Conservation (phyloP, 2,113 vertebrate species). For the Lophotis ruficrista region DNA sequence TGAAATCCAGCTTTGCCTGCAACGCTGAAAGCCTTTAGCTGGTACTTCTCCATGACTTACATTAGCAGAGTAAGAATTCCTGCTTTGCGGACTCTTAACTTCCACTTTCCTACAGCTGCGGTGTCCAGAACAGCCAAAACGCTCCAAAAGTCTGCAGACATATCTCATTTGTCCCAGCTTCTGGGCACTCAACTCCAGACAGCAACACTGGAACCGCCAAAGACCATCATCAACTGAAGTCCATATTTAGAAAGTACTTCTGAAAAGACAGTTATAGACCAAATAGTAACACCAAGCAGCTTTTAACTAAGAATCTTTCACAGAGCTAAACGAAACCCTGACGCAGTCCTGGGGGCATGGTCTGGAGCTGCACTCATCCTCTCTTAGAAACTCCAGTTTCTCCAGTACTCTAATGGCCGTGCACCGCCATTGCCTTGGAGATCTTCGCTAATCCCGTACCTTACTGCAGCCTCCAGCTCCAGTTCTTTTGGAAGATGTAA, state of each 20-base stretch:
- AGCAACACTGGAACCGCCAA: not conserved
- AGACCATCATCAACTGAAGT: not conserved
- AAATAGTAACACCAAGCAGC: not conserved
- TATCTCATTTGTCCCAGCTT: not conserved
- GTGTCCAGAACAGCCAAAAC: not conserved
- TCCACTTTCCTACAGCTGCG: not conserved
- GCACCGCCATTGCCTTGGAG: not conserved
- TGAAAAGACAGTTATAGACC: not conserved
- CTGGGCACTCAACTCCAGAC: not conserved
- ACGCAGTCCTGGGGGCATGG: too few relatives aligned
- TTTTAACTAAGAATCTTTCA: not conserved
- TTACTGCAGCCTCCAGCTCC: not conserved
- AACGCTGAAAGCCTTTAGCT: not conserved
- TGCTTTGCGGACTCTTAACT: not conserved
- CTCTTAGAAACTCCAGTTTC: not conserved
- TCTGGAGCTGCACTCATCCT: not conserved
- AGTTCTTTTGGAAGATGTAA: not conserved
- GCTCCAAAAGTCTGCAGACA: not conserved
- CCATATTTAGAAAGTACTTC: not conserved
- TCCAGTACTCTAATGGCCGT: too few relatives aligned
- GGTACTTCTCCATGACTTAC: not conserved
- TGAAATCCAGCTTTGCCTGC: not conserved
- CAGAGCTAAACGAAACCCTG: not conserved
- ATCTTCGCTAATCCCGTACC: not conserved
- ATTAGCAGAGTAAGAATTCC: not conserved